Percentiles rank a stretch among this genome's conserved stretches.
These are phyloP conservation scores for Melospiza melodia DNA, from an alignment of 2,113 vertebrate species.

Conservation along the genomic window DNA sequence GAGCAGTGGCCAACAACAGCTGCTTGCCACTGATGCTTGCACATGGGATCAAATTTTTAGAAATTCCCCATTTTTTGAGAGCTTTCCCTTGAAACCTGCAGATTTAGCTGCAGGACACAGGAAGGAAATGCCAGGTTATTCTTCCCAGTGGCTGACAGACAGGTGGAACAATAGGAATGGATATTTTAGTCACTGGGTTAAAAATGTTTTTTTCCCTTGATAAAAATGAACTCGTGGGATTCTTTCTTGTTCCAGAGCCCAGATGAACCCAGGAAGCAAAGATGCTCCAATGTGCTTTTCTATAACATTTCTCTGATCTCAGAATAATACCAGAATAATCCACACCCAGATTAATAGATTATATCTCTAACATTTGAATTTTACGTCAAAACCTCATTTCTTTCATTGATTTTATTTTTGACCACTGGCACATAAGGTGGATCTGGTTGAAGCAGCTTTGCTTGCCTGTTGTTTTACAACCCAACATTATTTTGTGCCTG, in stretches of 20 bases:
- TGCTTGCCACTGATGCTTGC: background rate
- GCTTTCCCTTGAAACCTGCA: background rate
- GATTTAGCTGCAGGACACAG: background rate
- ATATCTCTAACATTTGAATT: background rate
- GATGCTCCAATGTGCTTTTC: background rate
- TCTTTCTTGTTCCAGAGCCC: background rate
- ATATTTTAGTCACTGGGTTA: background rate
- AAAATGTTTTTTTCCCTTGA: background rate
- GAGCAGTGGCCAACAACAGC: background rate
- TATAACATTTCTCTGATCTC: background rate
- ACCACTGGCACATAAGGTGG: background rate
- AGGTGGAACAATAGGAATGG: background rate
- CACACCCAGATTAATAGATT: background rate
- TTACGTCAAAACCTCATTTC: background rate
- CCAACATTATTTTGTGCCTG: background rate
- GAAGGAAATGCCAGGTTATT: constrained; percentile 1
- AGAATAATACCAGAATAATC: background rate
- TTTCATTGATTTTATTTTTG: background rate
- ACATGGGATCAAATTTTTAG: background rate
- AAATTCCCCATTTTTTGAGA: background rate
- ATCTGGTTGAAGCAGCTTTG: background rate
- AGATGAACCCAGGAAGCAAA: background rate
- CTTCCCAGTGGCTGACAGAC: background rate
- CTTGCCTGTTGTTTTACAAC: background rate
- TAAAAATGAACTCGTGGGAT: background rate